Evolutionary conservation across 2,888 invertebrate genomes (phyloP), one percentile per base, ranked within the genome.

Genomic region (Stenichneumon culpator): DNA sequence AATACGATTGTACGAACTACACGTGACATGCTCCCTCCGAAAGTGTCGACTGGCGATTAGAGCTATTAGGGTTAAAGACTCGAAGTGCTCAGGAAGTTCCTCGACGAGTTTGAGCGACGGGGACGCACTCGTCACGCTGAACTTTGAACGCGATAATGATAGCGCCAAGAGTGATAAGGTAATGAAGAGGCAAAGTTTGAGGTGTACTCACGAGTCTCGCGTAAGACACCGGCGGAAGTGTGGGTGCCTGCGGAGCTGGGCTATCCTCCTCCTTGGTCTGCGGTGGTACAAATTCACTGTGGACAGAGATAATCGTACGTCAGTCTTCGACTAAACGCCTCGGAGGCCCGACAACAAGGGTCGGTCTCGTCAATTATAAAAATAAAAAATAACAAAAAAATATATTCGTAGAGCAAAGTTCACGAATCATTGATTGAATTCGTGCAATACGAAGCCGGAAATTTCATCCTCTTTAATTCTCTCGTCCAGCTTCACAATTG

Each of bases 271-370:
- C 92, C 90, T 93, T 93, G 87, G 90, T 91, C 88, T 93, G 92
- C 88, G 93, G 92, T 88, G 93, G 91, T 79, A 92, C 92, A 89
- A 93, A 93, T 91, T 93, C 93, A 91, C 93, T 93, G 91, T 88
- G 84, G 90, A 91, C 93, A 93, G 84, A 93, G 87, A 82, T 57
- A 57, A 86, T 74, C 72, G 79, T 86, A 83, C 84, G 83, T 88
- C 86, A 86, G 78, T 81, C 65, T 25, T 28, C 60, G 60, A 54
- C 50, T 44, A 47, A 73, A 78, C 65, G 74, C 67, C 28, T 44
- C 25, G 9, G 14, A 67, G 39, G n/a, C 25, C 25, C 65, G 22
- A 77, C 47, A 9, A 32, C n/a, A n/a, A 60, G 14, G 4, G 44
- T 39, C 69, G 63, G 70, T 47, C 22, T 36, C 47, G 32, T 47